phyloP scores from a whole-genome alignment of 2,113 vertebrate genomes.

The Antennarius striatus region DNA sequence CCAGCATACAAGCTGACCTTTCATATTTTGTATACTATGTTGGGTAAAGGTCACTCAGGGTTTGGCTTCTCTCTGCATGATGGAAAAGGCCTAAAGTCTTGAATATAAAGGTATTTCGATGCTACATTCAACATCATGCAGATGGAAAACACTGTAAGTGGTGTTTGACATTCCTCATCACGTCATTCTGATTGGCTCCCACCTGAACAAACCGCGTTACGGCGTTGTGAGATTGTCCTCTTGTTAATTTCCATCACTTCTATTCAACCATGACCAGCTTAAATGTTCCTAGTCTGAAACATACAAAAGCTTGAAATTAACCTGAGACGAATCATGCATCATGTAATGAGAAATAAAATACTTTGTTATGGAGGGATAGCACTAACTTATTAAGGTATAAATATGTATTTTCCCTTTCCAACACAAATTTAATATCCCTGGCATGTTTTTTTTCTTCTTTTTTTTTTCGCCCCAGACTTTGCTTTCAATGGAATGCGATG shows the following conservation, averaged over 20 bases:
- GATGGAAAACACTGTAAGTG: conserved; percentile 65
- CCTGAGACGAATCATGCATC: conserved; percentile 50
- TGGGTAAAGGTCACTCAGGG: conserved; percentile 81
- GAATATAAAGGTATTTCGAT: conserved; percentile 71
- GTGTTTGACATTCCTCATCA: conserved; percentile 37
- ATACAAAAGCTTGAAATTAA: conserved; percentile 45
- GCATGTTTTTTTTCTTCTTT: conserved; percentile 19
- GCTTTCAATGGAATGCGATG: conserved; percentile 35
- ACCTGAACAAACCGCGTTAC: conserved; percentile 15
- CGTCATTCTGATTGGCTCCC: conserved; percentile 21
- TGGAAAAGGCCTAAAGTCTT: conserved; percentile 68
- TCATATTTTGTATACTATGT: conserved; percentile 79
- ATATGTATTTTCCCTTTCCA: conserved; percentile 23
- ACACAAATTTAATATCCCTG: conserved; percentile 39
- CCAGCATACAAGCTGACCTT: conserved; percentile 73
- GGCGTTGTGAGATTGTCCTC: conserved; percentile 29
- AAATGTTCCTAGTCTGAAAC: conserved; percentile 13
- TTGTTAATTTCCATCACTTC: conserved; percentile 58
- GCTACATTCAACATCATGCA: conserved; percentile 70
- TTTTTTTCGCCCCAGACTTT: conserved; percentile 6
- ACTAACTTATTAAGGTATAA: conserved; percentile 36
- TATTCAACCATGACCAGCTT: conserved; percentile 41
- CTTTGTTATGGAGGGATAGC: conserved; percentile 25
- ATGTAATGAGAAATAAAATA: conserved; percentile 29
- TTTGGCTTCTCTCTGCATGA: conserved; percentile 76